A percentile compares a stretch with the other conserved stretches of the same genome.
Evolutionary conservation across 2,888 invertebrate genomes (phyloP).

Genomic region (Parthenolecanium corni): DNA sequence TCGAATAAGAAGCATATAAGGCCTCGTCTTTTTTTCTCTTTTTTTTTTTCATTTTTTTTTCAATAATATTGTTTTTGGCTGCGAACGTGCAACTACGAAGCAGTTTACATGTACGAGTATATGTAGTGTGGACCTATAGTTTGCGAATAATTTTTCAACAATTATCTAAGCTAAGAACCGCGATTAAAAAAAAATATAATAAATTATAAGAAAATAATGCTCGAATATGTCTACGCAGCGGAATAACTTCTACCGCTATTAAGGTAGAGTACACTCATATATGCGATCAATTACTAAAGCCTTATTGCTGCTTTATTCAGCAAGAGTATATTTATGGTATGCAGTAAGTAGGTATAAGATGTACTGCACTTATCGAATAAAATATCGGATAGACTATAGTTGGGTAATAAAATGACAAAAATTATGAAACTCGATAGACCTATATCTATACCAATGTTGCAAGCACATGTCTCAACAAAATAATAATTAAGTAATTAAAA

Average conservation of each 20-base stretch:
- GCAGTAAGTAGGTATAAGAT: no score
- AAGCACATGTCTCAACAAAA: no score
- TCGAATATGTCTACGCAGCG: slow-evolving; percentile 24
- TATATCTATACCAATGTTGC: background rate
- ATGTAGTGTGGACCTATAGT: slow-evolving; percentile 4
- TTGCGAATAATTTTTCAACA: slow-evolving; percentile 19
- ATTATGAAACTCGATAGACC: background rate
- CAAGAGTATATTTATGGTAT: no score
- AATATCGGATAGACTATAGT: background rate
- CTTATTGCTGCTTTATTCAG: background rate
- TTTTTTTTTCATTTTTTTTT: no score
- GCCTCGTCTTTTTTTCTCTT: no score
- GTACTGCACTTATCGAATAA: no score
- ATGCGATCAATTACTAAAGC: slow-evolving; percentile 18
- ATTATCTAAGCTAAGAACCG: slow-evolving; percentile 14
- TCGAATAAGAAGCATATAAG: no score
- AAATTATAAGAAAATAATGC: background rate
- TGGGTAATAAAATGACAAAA: background rate
- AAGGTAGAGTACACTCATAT: slow-evolving; percentile 25
- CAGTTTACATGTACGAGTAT: slow-evolving; percentile 8
- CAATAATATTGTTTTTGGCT: slow-evolving; percentile 36
- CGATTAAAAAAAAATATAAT: no score
- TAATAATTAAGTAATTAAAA: background rate
- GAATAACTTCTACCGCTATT: slow-evolving; percentile 24
- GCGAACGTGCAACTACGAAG: slow-evolving; percentile 27